Percentiles rank a stretch among this genome's conserved stretches.
phyloP scores from a whole-genome alignment of 2,797 vertebrate genomes.

The Poecilia wingei region DNA sequence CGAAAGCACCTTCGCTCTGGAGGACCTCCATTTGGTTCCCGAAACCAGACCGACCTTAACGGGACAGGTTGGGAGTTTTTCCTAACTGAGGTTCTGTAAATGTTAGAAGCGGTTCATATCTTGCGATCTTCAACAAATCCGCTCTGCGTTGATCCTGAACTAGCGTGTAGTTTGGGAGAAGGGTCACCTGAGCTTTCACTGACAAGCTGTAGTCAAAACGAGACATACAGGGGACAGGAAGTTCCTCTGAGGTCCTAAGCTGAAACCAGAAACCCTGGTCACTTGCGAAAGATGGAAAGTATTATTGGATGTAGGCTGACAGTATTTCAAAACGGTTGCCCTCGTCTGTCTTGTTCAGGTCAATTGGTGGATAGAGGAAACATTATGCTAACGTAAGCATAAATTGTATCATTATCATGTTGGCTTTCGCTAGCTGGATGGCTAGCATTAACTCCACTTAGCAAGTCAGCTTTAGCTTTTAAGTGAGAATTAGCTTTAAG shows the following conservation, averaged over 20 bases:
- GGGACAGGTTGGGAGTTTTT: neutral
- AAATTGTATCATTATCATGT: no score
- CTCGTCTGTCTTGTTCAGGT: neutral
- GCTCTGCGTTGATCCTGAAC: neutral
- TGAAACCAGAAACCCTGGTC: neutral
- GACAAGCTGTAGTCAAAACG: constrained; percentile 39
- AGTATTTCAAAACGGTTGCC: neutral
- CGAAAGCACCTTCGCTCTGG: neutral
- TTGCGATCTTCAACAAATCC: neutral
- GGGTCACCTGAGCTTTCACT: constrained; percentile 60
- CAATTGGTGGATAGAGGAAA: neutral
- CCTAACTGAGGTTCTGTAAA: neutral
- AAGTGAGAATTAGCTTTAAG: no score
- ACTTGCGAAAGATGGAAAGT: neutral
- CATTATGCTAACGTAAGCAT: no score
- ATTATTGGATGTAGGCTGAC: neutral
- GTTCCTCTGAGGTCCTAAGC: neutral
- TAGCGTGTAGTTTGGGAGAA: constrained; percentile 59
- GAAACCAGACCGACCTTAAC: neutral
- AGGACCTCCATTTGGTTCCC: neutral
- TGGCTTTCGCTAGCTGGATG: no score
- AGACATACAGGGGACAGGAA: neutral
- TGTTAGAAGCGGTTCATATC: neutral
- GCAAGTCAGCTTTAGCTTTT: no score
- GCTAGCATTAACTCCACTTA: no score